Percentiles rank a stretch among this genome's conserved stretches.
These are phyloP conservation scores for Chrysopa pallens DNA, from an alignment of 1,140 invertebrate species.

Conservation along the genomic window DNA sequence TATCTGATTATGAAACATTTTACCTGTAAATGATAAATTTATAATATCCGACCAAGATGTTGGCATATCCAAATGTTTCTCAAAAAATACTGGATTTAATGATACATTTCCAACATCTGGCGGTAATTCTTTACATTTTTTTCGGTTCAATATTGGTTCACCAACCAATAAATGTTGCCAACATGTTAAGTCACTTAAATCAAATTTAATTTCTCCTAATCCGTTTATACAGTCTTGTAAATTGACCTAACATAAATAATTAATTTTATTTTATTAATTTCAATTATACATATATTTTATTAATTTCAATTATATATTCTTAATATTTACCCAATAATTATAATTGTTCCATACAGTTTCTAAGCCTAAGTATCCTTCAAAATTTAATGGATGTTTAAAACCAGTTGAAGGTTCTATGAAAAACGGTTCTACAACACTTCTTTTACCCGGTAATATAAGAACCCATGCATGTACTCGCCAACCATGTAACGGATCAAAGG, in stretches of 20 bases:
- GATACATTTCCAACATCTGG: slow-evolving; percentile 22
- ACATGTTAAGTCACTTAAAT: slow-evolving; percentile 33
- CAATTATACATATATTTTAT: background rate
- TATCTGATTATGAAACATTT: background rate
- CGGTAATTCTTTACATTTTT: slow-evolving; percentile 8
- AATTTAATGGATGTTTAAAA: slow-evolving; percentile 30
- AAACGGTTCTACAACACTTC: slow-evolving; percentile 36
- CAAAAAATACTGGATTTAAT: slow-evolving; percentile 24
- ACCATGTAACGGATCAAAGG: slow-evolving; percentile 49
- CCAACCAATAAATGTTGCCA: slow-evolving; percentile 56
- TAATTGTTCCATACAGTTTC: slow-evolving; percentile 74
- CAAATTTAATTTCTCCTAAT: slow-evolving; percentile 28
- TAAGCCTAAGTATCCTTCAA: slow-evolving; percentile 50
- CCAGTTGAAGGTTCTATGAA: slow-evolving; percentile 77
- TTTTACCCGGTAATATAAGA: slow-evolving; percentile 34
- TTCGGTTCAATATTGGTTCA: slow-evolving; percentile 31
- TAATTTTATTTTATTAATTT: background rate
- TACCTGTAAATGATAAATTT: slow-evolving; percentile 28
- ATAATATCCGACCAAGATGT: slow-evolving; percentile 57
- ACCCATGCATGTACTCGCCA: slow-evolving; percentile 74
- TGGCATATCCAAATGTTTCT: slow-evolving; percentile 67
- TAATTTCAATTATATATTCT: background rate
- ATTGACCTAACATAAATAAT: slow-evolving; percentile 27
- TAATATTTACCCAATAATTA: slow-evolving; percentile 60
- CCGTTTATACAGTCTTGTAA: slow-evolving; percentile 36